Base-by-base conservation (phyloP, 2,113 vertebrate genomes). In the Neolamprologus brichardi region DNA sequence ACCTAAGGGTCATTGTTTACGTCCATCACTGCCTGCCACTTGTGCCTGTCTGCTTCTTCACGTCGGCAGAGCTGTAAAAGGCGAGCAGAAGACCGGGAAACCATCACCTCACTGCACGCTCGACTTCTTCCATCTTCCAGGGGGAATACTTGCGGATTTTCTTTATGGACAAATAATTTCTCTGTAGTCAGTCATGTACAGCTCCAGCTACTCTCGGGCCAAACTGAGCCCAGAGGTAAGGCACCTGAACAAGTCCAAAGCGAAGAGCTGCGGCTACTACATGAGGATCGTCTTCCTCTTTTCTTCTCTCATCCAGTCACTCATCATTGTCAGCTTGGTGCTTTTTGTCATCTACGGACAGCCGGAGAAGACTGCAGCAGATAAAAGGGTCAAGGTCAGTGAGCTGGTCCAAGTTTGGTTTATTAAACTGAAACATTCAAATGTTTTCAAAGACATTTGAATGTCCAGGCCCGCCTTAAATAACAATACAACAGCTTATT, bases 331-430 rank as follows among this genome's bases (percentile, higher is more conserved):
- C 91, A 98, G 98, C 58, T 94, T 99, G 52, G 98, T 99, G 91
- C 97, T 99, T 1, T 99, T 99, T 96, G 97, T 99, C 96, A 94
- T 98, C 81, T 99, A 99, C 0, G 98, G 98, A 7, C 97, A 98
- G 15, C 96, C 96, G 0, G 96, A 97, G 79, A 96, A 92, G 8
- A 93, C 94, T n/a, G 97, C 97, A 0, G 97, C 97, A 86, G 94
- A 93, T 8, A 94, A 90, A 87, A 96, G 96, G 87, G 95, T 94
- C 4, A 78, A 92, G 93, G 95, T 96, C 18, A 86, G 95, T 86
- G 72, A 64, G n/a, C 7, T 30, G 3, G 8, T 18, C 7, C 1
- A 14, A 56, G 4, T 25, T n/a, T 7, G 8, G 1, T 79, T 82
- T 0, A 7, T 20, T 14, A 72, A 72, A 17, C 14, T 72, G 25